A percentile compares a stretch with the other conserved stretches of the same genome.
Conservation (phyloP, 2,888 invertebrate species). For the Eugnorisma glareosa region DNA sequence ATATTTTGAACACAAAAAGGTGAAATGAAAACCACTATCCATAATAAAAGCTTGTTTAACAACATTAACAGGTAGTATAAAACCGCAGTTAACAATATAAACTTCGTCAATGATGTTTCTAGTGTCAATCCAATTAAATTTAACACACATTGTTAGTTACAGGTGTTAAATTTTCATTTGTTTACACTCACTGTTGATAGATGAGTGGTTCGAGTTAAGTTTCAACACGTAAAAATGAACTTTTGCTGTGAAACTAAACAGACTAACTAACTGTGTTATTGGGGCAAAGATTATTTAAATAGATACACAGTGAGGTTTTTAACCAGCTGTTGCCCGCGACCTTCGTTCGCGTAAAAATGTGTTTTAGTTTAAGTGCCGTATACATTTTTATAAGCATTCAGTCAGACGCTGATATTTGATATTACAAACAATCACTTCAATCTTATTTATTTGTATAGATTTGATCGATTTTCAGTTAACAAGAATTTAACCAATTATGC, state of each 20-base stretch:
- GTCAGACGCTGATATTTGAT: no score
- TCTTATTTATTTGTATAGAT: no score
- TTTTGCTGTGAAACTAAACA: conserved; percentile 76
- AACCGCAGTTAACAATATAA: conserved; percentile 43
- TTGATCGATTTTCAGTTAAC: no score
- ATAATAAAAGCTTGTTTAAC: conserved; percentile 34
- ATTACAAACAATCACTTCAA: no score
- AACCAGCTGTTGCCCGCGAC: no score
- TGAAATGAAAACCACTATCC: not conserved
- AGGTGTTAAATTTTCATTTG: conserved; percentile 57
- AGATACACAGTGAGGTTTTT: not conserved
- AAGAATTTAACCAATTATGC: no score
- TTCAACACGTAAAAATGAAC: conserved; percentile 73
- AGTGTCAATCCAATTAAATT: conserved; percentile 58
- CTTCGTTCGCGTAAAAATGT: no score
- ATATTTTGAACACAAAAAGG: not conserved
- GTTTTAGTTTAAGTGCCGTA: no score
- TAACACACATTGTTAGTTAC: conserved; percentile 18
- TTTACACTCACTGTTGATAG: conserved; percentile 47
- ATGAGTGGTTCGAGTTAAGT: conserved; percentile 58
- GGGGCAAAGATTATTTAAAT: conserved; percentile 42
- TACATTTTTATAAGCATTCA: no score
- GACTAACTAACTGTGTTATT: no score
- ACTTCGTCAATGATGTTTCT: conserved; percentile 42
- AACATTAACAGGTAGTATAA: conserved; percentile 24